Evolutionary conservation across 1,140 invertebrate species (phyloP).

Genomic region (Streblospio benedicti): DNA sequence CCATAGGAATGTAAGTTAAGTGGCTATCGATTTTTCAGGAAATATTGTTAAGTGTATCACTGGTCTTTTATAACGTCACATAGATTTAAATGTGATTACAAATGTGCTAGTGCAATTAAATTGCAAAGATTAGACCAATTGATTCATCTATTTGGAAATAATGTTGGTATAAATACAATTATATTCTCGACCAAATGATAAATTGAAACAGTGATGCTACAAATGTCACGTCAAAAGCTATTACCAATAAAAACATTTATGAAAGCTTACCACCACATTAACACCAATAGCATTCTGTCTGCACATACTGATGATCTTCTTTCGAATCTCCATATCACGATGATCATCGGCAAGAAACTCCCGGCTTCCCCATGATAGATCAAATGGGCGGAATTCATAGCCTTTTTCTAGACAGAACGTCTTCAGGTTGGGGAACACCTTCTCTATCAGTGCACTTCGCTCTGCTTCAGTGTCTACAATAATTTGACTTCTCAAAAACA

Average conservation of each 20-base stretch:
- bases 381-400: slow-evolving; percentile 54
- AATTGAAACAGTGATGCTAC: slow-evolving; percentile 76
- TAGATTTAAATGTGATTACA: too few relatives aligned
- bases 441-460: slow-evolving; percentile 89
- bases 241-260: slow-evolving; percentile 89
- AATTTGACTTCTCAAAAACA: too few relatives aligned
- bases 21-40: too few relatives aligned
- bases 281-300: too few relatives aligned
- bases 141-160: not conserved
- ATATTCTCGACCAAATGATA: not conserved
- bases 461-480: slow-evolving; percentile 33
- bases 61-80: too few relatives aligned
- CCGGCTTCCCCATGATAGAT: slow-evolving; percentile 85
- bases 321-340: slow-evolving; percentile 91
- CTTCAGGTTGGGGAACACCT: slow-evolving; percentile 89
- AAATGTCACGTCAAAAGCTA: slow-evolving; percentile 76
- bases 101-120: too few relatives aligned
- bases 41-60: too few relatives aligned
- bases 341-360: slow-evolving; percentile 95
- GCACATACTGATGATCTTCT: too few relatives aligned
- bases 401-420: slow-evolving; percentile 69
- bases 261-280: too few relatives aligned
- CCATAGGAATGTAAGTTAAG: too few relatives aligned
- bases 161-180: not conserved
- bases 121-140: too few relatives aligned